Evolutionary conservation across 2,797 vertebrate genomes (phyloP), one percentile per base, ranked within the genome.

Genomic region (Rhadinocentrus ornatus): DNA sequence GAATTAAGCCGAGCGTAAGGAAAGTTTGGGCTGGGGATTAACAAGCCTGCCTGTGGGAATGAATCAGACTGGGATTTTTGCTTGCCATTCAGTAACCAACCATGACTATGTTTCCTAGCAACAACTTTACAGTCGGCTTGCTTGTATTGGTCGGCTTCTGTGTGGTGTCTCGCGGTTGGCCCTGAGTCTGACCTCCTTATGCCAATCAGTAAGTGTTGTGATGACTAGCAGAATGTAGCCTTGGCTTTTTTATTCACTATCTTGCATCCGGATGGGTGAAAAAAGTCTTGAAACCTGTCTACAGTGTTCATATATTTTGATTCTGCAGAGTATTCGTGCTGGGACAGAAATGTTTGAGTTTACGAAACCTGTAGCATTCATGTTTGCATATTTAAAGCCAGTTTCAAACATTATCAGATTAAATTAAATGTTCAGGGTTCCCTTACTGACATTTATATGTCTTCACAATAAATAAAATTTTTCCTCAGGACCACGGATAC

Each of bases 21-120:
- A 83, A 85, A 90, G 88, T 93, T 93, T 91, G 83, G 73, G 57
- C 82, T 86, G 85, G 82, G 91, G 90, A 93, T 93, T 93, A 93
- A 63, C 66, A 24, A 61, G 78, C 83, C 65, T 56, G 83, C 71
- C 87, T 84, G 71, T 90, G 84, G 85, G 86, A 89, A 81, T 60
- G 46, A 69, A 78, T 77, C 66, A 58, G 67, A 77, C 80, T 3
- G 76, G 61, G 63, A n/a, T 71, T 32, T 73, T 75, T 75, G 70
- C 61, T 67, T 41, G 84, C 59, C 80, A 73, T 73, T 73, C 72
- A 77, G 75, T 75, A 71, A 78, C 71, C 82, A 78, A 73, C 71
- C 74, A 59, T 77, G 78, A 76, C 76, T 71, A 15, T 74, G 75
- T 85, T 84, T 70, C 82, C 80, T 29, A 29, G 87, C 66, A 80